These are phyloP conservation scores for Drosophila subquinaria DNA, from an alignment of 2,888 invertebrate genomes.

Conservation along the genomic window DNA sequence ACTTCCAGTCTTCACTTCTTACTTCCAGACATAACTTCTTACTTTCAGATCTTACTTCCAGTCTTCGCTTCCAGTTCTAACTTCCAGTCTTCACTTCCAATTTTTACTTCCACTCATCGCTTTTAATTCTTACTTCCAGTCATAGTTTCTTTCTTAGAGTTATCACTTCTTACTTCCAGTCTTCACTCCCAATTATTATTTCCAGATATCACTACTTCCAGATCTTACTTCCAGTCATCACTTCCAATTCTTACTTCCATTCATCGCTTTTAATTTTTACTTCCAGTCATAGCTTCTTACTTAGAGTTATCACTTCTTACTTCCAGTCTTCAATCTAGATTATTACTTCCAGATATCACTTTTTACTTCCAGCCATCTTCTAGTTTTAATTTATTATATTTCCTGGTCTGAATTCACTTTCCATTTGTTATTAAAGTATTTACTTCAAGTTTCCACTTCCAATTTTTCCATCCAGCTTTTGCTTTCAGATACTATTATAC, in stretches of 20 bases:
- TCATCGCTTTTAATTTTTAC: neutral
- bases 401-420: no score
- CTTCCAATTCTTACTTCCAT: neutral
- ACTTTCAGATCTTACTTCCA: neutral
- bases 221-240: neutral
- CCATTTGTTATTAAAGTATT: no score
- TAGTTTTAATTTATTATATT: no score
- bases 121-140: neutral
- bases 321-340: neutral
- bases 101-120: neutral
- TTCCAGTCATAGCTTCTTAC: no score
- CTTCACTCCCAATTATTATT: no score
- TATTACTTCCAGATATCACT: neutral
- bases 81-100: neutral
- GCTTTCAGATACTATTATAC: no score
- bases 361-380: neutral
- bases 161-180: no score
- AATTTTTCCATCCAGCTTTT: no score
- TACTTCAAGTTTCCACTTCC: no score
- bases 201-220: neutral
- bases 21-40: neutral
- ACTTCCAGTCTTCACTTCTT: neutral
- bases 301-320: neutral
- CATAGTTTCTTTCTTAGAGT: no score
- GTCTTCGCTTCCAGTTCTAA: no score